phyloP scores from a whole-genome alignment of 2,113 vertebrate genomes.

The Plecturocebus donacophilus region DNA sequence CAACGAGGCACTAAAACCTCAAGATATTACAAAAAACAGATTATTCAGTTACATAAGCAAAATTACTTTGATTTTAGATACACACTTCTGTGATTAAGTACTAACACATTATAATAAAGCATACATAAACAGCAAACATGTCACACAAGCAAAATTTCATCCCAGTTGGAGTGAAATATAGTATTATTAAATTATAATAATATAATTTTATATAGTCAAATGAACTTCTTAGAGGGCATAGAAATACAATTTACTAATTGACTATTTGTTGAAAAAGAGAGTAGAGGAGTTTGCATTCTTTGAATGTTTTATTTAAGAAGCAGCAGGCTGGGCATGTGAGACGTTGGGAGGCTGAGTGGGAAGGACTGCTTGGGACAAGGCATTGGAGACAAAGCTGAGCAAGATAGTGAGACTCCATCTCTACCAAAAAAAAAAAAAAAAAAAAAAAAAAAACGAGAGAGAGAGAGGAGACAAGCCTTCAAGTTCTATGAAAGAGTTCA shows the following conservation, averaged over 20 bases:
- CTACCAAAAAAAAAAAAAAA: too few species aligned
- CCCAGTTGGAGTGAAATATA: not conserved
- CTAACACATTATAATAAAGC: not conserved
- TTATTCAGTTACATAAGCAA: not conserved
- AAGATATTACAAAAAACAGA: not conserved
- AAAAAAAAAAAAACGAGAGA: too few species aligned
- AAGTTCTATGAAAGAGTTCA: not conserved
- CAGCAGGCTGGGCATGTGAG: not conserved
- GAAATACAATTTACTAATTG: not conserved
- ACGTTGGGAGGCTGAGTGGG: too few species aligned
- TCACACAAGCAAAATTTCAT: not conserved
- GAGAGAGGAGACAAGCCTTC: too few species aligned
- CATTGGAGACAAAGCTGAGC: too few species aligned
- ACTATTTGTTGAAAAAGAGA: not conserved
- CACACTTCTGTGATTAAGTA: not conserved
- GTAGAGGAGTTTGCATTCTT: not conserved
- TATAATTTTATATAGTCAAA: not conserved
- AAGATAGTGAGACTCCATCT: too few species aligned
- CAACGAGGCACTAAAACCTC: not conserved
- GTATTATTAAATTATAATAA: too few species aligned
- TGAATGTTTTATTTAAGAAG: not conserved
- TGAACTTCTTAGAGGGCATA: not conserved
- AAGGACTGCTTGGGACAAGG: too few species aligned
- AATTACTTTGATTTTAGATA: not conserved
- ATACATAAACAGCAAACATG: not conserved